phyloP scores from a whole-genome alignment of 64 coral and sea anemone species.

The Astreopora myriophthalma region DNA sequence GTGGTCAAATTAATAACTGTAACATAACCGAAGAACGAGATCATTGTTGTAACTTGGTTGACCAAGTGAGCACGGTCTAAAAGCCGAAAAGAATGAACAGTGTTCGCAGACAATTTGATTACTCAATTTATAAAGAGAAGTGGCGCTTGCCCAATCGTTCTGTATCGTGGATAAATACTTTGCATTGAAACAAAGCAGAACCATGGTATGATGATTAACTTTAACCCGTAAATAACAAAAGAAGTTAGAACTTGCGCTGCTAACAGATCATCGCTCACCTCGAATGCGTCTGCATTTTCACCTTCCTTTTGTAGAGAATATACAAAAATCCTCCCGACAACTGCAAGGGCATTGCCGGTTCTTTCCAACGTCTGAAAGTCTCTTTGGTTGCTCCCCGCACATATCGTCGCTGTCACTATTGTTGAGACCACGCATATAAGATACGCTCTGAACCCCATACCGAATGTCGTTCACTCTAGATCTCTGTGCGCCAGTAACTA shows the following conservation, averaged over 20 bases:
- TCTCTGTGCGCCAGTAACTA: neutral
- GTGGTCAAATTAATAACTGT: neutral
- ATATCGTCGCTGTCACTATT: no score
- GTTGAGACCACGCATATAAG: neutral
- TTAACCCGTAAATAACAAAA: neutral
- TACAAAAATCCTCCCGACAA: slow-evolving; percentile 28
- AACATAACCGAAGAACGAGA: no score
- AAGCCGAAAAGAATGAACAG: neutral
- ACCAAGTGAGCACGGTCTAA: neutral
- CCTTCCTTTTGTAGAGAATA: neutral
- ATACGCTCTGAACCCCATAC: neutral
- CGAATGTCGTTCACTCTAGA: neutral
- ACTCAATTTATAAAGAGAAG: no score
- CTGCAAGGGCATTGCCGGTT: neutral
- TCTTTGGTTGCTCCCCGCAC: neutral
- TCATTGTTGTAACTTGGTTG: neutral
- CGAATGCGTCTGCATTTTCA: neutral
- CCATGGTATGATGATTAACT: neutral
- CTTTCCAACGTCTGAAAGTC: neutral
- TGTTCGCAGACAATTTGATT: no score
- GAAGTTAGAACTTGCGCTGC: neutral
- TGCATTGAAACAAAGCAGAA: neutral
- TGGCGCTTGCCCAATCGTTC: no score
- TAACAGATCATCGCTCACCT: neutral
- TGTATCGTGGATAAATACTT: no score